phyloP scores from a whole-genome alignment of 2,113 vertebrate genomes.

The Gadus macrocephalus region DNA sequence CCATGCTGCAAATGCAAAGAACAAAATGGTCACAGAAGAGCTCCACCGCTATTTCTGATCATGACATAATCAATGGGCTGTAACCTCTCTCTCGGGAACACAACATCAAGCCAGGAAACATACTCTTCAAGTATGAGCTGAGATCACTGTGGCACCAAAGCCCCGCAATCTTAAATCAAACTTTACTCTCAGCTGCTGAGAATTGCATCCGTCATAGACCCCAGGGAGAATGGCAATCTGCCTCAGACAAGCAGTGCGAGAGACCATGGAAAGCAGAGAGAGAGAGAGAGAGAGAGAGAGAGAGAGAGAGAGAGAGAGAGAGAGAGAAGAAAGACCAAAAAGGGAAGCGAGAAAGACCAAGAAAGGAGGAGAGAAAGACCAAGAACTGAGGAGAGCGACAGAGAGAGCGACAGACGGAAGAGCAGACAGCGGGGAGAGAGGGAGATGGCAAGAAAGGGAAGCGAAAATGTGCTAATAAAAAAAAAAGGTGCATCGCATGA shows the following conservation, averaged over 20 bases:
- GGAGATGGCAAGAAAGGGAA: neutral
- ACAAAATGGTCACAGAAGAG: neutral
- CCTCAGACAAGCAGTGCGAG: constrained; percentile 28
- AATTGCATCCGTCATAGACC: constrained; percentile 31
- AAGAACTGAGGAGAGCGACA: neutral
- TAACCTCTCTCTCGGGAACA: neutral
- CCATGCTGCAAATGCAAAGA: neutral
- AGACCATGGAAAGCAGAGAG: constrained; percentile 3
- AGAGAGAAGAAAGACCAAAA: neutral
- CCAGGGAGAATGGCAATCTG: constrained; percentile 37
- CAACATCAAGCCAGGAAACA: constrained; percentile 10
- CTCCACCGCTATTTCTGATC: constrained; percentile 11
- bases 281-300: neutral
- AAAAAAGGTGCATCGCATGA: constrained; percentile 28
- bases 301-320: neutral
- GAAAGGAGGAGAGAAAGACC: neutral
- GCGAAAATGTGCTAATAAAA: constrained; percentile 14
- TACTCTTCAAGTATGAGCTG: constrained; percentile 14
- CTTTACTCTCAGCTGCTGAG: constrained; percentile 37
- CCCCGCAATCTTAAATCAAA: constrained; percentile 33
- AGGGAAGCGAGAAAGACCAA: neutral
- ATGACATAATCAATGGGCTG: constrained; percentile 10
- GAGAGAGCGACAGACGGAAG: neutral
- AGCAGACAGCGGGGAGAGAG: neutral
- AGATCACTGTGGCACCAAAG: constrained; percentile 15